Evolutionary conservation across 2,113 vertebrate species (phyloP).

Genomic region (Thymallus thymallus): DNA sequence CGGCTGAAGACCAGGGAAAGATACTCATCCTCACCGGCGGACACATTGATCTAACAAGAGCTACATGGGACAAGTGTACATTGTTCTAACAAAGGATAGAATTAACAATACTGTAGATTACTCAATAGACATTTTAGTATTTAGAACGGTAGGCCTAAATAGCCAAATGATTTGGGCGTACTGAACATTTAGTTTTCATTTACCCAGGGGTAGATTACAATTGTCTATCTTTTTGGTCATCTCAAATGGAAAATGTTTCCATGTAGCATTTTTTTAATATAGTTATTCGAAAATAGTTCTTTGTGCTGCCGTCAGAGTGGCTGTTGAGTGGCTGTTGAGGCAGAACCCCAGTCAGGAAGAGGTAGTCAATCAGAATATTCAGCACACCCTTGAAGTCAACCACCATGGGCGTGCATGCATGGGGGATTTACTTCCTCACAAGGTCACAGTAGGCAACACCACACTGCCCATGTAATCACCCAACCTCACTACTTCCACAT

Average conservation of each 20-base stretch:
- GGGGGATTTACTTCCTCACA: constrained; percentile 56
- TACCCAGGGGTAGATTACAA: too few relatives aligned
- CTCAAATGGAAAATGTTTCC: too few relatives aligned
- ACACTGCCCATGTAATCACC: constrained; percentile 52
- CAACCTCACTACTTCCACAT: constrained; percentile 42
- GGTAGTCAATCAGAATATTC: constrained; percentile 55
- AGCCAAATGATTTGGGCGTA: too few relatives aligned
- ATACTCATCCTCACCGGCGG: not conserved
- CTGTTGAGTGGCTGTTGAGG: constrained; percentile 3
- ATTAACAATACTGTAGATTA: too few relatives aligned
- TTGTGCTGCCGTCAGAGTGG: constrained; percentile 20
- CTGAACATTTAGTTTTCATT: too few relatives aligned
- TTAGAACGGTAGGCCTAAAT: too few relatives aligned
- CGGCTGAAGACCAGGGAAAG: constrained; percentile 17
- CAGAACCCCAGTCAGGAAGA: constrained; percentile 32
- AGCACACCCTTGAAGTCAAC: constrained; percentile 49
- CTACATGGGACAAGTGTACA: not conserved
- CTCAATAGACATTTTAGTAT: too few relatives aligned
- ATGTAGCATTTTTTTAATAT: too few relatives aligned
- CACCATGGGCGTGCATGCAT: constrained; percentile 29
- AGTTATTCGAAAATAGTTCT: not conserved
- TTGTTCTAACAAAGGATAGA: too few relatives aligned
- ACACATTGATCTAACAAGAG: not conserved
- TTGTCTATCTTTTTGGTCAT: too few relatives aligned
- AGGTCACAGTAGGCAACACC: constrained; percentile 43